Evolutionary conservation across 2,888 invertebrate genomes (phyloP).

Genomic region (Aphelenchoides bicaudatus): DNA sequence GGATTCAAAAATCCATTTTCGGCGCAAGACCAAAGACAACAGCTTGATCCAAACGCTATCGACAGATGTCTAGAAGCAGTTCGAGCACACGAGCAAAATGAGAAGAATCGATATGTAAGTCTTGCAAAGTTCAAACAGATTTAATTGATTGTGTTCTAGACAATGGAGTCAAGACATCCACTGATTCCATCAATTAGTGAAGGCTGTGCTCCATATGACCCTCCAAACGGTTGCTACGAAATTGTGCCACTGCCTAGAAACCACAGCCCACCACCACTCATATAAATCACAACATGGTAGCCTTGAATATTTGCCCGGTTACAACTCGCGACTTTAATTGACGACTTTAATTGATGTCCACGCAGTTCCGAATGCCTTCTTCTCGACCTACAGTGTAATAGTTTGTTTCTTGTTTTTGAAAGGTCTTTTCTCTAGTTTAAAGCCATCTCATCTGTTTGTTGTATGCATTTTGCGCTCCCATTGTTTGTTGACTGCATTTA

Average conservation of each 20-base stretch:
- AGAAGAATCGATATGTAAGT: constrained; percentile 29
- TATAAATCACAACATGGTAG: constrained; percentile 31
- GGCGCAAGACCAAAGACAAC: constrained; percentile 9
- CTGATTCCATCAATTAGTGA: constrained; percentile 36
- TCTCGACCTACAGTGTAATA: too few relatives aligned
- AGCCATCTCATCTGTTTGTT: too few relatives aligned
- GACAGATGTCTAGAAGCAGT: constrained; percentile 36
- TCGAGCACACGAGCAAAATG: constrained; percentile 30
- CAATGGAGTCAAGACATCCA: constrained; percentile 28
- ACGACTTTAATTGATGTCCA: too few relatives aligned
- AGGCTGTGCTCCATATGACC: constrained; percentile 29
- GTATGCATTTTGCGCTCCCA: too few relatives aligned
- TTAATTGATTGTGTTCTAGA: constrained; percentile 14
- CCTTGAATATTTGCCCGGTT: constrained; percentile 25
- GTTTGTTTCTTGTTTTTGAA: too few relatives aligned
- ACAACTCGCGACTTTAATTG: constrained; percentile 17
- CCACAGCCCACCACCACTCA: constrained; percentile 33
- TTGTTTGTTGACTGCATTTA: too few relatives aligned
- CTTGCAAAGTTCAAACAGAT: not conserved
- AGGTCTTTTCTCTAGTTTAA: too few relatives aligned
- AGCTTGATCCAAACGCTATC: constrained; percentile 34
- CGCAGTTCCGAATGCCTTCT: too few relatives aligned
- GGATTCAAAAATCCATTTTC: constrained; percentile 36
- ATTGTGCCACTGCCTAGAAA: constrained; percentile 17
- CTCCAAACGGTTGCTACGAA: constrained; percentile 16